These are phyloP conservation scores for Galaxias olidus DNA, from an alignment of 2,797 vertebrate genomes.

Conservation along the genomic window DNA sequence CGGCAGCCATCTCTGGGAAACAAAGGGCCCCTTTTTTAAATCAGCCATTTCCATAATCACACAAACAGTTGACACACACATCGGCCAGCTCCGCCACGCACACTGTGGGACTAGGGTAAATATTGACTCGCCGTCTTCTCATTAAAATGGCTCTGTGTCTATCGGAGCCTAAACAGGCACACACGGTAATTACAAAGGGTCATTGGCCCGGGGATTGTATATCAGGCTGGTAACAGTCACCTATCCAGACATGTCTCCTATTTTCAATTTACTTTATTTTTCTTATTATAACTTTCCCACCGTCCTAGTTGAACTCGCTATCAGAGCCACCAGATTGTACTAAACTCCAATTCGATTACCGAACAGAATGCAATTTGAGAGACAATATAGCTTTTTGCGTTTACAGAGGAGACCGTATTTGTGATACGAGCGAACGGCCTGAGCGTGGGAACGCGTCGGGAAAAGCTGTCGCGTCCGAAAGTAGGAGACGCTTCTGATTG, in stretches of 20 bases:
- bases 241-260: not conserved
- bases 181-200: slow-evolving; percentile 39
- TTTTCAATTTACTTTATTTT: no score
- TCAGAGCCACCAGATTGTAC: no score
- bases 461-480: no score
- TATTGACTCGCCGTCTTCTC: slow-evolving; percentile 59
- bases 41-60: slow-evolving; percentile 63
- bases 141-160: slow-evolving; percentile 47
- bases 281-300: no score
- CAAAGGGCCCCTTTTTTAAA: slow-evolving; percentile 39
- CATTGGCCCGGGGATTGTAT: slow-evolving; percentile 16
- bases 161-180: slow-evolving; percentile 34
- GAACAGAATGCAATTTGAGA: no score
- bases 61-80: slow-evolving; percentile 58
- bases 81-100: slow-evolving; percentile 44
- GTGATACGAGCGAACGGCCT: no score
- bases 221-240: slow-evolving; percentile 28
- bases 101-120: slow-evolving; percentile 45
- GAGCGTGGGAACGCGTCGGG: no score
- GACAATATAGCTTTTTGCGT: no score
- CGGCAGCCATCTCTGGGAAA: slow-evolving; percentile 35
- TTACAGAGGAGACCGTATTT: no score
- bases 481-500: slow-evolving; percentile 2
- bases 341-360: no score
- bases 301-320: no score